These are phyloP conservation scores for Drosophila bifasciata DNA, from an alignment of 1,140 invertebrate genomes.

Conservation along the genomic window DNA sequence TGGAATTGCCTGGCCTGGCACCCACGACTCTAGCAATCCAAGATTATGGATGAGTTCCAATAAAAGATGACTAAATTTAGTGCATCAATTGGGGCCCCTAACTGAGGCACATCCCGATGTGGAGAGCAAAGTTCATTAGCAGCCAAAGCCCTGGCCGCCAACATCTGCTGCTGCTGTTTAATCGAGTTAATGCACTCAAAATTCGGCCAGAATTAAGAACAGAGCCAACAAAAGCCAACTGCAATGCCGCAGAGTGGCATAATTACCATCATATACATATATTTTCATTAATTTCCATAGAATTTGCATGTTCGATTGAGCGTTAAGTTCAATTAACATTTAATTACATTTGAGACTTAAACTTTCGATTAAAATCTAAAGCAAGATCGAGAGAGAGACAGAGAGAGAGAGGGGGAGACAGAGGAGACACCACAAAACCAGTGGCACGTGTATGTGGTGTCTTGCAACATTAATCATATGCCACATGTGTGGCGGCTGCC, in stretches of 20 bases:
- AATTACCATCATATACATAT: constrained; percentile 32
- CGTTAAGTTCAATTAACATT: constrained; percentile 5
- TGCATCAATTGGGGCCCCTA: constrained; percentile 5
- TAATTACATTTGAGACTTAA: constrained; percentile 32
- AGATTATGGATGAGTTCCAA: constrained; percentile 15
- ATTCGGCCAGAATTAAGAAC: neutral
- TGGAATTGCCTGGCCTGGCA: constrained; percentile 17
- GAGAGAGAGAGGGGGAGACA: too few relatives aligned
- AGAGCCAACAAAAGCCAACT: constrained; percentile 4
- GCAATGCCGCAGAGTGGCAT: neutral
- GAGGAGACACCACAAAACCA: constrained; percentile 2
- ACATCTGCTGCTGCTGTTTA: constrained; percentile 12
- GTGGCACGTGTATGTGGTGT: neutral
- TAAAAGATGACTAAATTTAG: constrained; percentile 35
- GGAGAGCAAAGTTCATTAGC: neutral
- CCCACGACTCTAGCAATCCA: too few relatives aligned
- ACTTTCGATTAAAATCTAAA: constrained; percentile 34
- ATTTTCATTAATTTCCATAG: constrained; percentile 24
- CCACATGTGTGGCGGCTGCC: constrained; percentile 8
- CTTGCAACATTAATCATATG: constrained; percentile 51
- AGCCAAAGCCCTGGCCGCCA: neutral
- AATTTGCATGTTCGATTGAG: constrained; percentile 34
- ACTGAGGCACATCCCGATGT: neutral
- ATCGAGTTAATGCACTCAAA: constrained; percentile 15
- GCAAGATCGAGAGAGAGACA: too few relatives aligned